Evolutionary conservation across 2,797 vertebrate species (phyloP).

Genomic region (Ctenopoma multispine): DNA sequence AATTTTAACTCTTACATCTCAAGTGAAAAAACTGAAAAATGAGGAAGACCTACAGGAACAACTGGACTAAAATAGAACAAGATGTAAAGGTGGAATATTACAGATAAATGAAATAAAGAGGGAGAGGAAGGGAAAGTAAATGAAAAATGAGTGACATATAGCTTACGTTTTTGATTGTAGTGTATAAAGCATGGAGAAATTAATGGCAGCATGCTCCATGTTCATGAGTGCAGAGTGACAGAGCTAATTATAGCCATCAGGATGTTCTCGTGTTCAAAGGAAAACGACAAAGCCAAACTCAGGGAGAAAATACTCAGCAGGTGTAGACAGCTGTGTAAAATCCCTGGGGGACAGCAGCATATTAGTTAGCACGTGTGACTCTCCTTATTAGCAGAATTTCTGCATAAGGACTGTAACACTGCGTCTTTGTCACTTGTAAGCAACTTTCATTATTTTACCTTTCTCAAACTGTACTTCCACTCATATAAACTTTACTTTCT

Average conservation of each 20-base stretch:
- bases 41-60: background rate
- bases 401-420: conserved; percentile 31
- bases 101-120: conserved; percentile 38
- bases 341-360: conserved; percentile 53
- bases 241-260: conserved; percentile 80
- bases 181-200: conserved; percentile 36
- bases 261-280: conserved; percentile 67
- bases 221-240: conserved; percentile 66
- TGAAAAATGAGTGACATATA: conserved; percentile 33
- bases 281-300: conserved; percentile 59
- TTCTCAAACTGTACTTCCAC: conserved; percentile 6
- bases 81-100: conserved; percentile 14
- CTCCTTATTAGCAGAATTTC: conserved; percentile 59
- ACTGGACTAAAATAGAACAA: background rate
- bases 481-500: conserved; percentile 43
- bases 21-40: conserved; percentile 19
- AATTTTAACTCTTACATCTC: conserved; percentile 38
- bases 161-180: conserved; percentile 14
- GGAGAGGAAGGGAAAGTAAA: conserved; percentile 13
- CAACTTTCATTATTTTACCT: conserved; percentile 27
- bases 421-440: conserved; percentile 45
- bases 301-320: conserved; percentile 70
- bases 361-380: conserved; percentile 56
- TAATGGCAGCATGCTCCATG: conserved; percentile 37
- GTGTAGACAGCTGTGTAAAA: conserved; percentile 75